Evolutionary conservation across 2,797 vertebrate species (phyloP), one percentile per base, ranked within the genome.

Genomic region (Coluber constrictor): DNA sequence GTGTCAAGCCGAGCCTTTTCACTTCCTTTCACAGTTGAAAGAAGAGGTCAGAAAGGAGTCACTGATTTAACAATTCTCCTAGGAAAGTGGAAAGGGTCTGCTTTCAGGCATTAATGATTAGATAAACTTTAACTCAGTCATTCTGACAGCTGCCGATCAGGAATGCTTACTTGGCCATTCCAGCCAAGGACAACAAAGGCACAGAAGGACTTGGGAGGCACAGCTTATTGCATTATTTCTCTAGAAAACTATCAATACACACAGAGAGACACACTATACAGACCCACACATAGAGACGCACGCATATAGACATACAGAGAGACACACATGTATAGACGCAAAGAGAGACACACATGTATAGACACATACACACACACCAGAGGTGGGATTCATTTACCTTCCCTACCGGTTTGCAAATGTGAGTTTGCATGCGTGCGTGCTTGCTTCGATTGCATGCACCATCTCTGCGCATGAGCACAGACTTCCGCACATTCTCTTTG

Each of bases 11-110:
- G 83, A 94, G 37, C 27, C 27, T 87, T 95, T 92, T 89, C 55
- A 5, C 56, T 92, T 87, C 92, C 51, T 54, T 90, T 91, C 92
- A 87, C 74, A 43, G 89, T 93, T 94, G 92, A 92, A 96, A 95
- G 91, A 66, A 91, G 86, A 96, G 93, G 90, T 94, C 93, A 94
- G 56, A 0, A 0, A 43, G 23, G 86, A 94, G 29, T 59, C 95
- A 95, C 95, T 94, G 92, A 95, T 95, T 96, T 94, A 94, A 91
- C 92, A 95, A 15, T 56, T 37, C 55, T 94, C 91, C 90, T 87
- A 90, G 89, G 92, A 70, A 87, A 93, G 88, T 37, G 37, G 20
- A 66, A 59, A 32, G 20, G 79, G 55, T 91, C 94, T 86, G 12
- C 92, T 94, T 90, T 92, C 93, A 93, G 88, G 87, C 92, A 91